phyloP scores from a whole-genome alignment of 1,140 invertebrate genomes.

The Araneus ventricosus region DNA sequence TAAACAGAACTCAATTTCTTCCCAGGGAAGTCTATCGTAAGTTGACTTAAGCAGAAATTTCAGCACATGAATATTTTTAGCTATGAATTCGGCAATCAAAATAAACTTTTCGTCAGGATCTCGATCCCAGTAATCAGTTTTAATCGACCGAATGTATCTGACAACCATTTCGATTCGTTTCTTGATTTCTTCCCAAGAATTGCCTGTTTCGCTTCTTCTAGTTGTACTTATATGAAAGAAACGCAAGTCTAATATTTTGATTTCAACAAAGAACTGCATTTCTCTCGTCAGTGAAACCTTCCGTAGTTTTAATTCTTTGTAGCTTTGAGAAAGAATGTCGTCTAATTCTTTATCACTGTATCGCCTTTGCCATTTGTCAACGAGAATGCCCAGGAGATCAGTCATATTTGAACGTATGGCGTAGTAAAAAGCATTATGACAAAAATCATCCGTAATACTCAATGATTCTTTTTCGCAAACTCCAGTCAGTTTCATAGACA shows the following conservation, averaged over 20 bases:
- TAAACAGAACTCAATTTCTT: too few relatives aligned
- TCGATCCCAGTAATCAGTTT: too few relatives aligned
- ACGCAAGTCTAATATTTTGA: constrained; percentile 33
- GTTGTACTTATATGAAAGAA: not conserved
- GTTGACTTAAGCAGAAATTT: too few relatives aligned
- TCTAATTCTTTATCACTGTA: constrained; percentile 22
- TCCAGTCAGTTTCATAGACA: not conserved
- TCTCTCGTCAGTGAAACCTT: not conserved
- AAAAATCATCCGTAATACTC: not conserved
- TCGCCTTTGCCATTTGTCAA: not conserved
- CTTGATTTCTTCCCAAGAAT: constrained; percentile 50
- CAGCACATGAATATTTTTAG: too few relatives aligned
- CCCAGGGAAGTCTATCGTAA: too few relatives aligned
- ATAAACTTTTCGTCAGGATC: too few relatives aligned
- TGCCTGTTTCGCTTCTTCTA: not conserved
- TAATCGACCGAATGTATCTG: not conserved
- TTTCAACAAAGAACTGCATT: too few relatives aligned
- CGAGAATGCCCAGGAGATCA: not conserved
- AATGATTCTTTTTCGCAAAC: not conserved
- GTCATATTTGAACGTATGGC: constrained; percentile 39
- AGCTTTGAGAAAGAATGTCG: constrained; percentile 19
- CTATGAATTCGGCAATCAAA: too few relatives aligned
- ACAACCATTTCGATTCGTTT: too few relatives aligned
- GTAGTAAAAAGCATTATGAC: too few relatives aligned
- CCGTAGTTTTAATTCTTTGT: constrained; percentile 45